Conservation (phyloP, 2,888 invertebrate species). For the Acrobasis suavella region DNA sequence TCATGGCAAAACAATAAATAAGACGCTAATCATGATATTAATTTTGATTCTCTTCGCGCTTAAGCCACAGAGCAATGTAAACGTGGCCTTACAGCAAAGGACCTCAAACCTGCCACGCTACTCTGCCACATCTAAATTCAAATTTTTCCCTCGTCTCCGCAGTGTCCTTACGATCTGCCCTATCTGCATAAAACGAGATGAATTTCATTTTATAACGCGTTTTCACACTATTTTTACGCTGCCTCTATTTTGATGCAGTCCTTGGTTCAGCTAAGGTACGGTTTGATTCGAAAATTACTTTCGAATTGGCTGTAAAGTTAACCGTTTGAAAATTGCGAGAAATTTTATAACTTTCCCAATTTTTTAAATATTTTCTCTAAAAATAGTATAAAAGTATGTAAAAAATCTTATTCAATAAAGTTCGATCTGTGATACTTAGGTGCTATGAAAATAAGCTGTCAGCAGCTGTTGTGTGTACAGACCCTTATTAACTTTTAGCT, state of each 20-base stretch:
- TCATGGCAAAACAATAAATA: no score
- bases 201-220: constrained; percentile 67
- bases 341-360: neutral
- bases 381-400: no score
- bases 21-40: no score
- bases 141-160: constrained; percentile 65
- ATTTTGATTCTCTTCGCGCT: no score
- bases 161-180: constrained; percentile 57
- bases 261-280: constrained; percentile 33
- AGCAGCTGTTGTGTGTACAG: no score
- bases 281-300: constrained; percentile 27
- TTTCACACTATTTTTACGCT: constrained; percentile 53
- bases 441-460: no score
- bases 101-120: constrained; percentile 61
- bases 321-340: constrained; percentile 7
- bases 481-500: no score
- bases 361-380: no score
- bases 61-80: neutral
- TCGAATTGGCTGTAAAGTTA: constrained; percentile 18
- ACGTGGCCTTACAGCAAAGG: constrained; percentile 27
- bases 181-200: constrained; percentile 68
- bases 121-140: constrained; percentile 75
- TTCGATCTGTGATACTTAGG: no score
- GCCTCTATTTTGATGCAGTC: constrained; percentile 40
- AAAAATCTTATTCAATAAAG: no score